Evolutionary conservation across 2,888 invertebrate genomes (phyloP).

Genomic region (Drosophila gaucha): DNA sequence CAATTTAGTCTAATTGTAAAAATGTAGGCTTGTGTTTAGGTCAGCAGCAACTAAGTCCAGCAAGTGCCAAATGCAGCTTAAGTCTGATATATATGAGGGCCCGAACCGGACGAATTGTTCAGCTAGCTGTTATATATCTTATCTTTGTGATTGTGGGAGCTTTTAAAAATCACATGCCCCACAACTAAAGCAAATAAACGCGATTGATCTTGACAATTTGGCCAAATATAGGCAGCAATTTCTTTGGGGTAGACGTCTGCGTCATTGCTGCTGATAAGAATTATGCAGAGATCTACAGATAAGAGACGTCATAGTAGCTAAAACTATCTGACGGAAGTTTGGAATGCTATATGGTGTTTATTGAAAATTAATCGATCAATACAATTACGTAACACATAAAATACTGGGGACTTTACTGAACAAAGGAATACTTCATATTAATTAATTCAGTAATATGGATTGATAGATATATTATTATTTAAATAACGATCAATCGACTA

Average conservation of each 20-base stretch:
- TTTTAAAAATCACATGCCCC: constrained; percentile 44
- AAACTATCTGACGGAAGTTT: background rate
- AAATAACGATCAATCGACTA: too few relatives aligned
- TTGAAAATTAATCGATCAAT: background rate
- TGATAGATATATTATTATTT: too few relatives aligned
- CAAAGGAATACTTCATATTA: background rate
- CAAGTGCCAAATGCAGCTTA: background rate
- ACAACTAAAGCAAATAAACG: background rate
- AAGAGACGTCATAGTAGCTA: background rate
- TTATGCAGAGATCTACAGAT: constrained; percentile 6
- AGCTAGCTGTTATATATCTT: constrained; percentile 26
- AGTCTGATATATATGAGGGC: background rate
- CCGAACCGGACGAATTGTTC: background rate
- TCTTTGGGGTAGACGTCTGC: constrained; percentile 13
- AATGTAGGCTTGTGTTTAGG: constrained; percentile 9
- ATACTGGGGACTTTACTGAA: background rate
- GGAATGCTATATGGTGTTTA: background rate
- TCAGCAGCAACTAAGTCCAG: constrained; percentile 7
- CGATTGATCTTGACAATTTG: constrained; percentile 44
- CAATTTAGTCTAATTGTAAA: constrained; percentile 27
- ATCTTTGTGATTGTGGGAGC: background rate
- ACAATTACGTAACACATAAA: background rate
- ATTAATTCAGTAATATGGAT: too few relatives aligned
- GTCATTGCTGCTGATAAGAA: constrained; percentile 23
- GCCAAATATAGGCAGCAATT: constrained; percentile 8